phyloP scores from a whole-genome alignment of 2,888 invertebrate genomes.

The Drosophila neoperkinsi region DNA sequence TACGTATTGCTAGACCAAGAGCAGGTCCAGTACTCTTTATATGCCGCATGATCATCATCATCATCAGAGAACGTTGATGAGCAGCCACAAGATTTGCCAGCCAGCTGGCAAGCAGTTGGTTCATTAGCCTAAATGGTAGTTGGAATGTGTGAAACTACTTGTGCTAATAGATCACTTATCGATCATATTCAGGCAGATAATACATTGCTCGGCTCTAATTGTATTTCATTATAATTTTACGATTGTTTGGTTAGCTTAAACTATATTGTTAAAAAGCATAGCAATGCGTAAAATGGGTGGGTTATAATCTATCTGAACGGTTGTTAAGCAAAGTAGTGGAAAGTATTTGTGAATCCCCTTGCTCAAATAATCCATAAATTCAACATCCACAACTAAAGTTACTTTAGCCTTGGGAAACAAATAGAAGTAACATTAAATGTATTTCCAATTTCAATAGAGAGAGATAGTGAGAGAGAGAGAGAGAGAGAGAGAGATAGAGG shows the following conservation, averaged over 20 bases:
- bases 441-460: not conserved
- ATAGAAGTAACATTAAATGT: not conserved
- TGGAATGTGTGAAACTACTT: constrained; percentile 69
- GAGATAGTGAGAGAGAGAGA: not conserved
- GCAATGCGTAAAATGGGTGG: not conserved
- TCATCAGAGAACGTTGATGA: constrained; percentile 25
- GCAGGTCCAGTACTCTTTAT: constrained; percentile 32
- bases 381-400: not conserved
- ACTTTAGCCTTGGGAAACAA: not conserved
- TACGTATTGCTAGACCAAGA: constrained; percentile 36
- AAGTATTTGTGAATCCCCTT: not conserved
- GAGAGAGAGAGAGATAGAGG: no score
- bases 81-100: constrained; percentile 41
- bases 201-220: constrained; percentile 14
- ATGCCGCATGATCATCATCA: constrained; percentile 12
- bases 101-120: constrained; percentile 32
- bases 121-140: constrained; percentile 74
- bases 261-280: not conserved
- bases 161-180: constrained; percentile 72
- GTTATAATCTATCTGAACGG: not conserved
- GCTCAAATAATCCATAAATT: not conserved
- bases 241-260: constrained; percentile 3
- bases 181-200: constrained; percentile 27
- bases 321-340: not conserved
- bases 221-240: constrained; percentile 20